These are phyloP conservation scores for Dinomys branickii DNA, from an alignment of 2,113 vertebrate species.

Conservation along the genomic window DNA sequence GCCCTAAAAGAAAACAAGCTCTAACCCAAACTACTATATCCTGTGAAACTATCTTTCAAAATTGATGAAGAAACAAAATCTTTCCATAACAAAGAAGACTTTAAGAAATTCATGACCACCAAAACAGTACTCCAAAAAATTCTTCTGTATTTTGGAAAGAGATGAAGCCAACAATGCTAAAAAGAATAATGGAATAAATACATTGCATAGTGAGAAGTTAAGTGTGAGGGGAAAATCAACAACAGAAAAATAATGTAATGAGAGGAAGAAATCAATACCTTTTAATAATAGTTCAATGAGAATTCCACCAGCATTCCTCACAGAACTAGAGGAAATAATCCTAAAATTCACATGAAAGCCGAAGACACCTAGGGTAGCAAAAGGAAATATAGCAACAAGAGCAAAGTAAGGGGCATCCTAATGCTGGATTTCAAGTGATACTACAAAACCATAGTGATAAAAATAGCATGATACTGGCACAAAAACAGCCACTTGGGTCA, in stretches of 20 bases:
- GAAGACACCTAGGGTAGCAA: background rate
- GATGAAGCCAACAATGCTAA: background rate
- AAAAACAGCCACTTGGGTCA: background rate
- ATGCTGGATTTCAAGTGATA: background rate
- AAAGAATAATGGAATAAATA: background rate
- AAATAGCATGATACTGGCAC: background rate
- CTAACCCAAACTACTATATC: background rate
- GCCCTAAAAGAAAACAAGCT: background rate
- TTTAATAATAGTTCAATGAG: background rate
- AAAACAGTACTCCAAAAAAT: background rate
- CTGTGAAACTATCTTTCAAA: background rate
- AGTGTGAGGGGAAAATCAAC: background rate
- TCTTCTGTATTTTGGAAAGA: too few relatives aligned
- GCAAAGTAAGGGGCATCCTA: background rate
- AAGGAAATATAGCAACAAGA: background rate
- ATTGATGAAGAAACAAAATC: background rate
- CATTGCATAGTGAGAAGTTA: background rate
- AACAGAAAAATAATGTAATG: background rate
- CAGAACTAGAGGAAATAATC: background rate
- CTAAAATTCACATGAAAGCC: background rate
- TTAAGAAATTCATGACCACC: background rate
- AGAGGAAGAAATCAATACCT: background rate
- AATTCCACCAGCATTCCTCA: background rate
- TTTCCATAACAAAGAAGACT: background rate
- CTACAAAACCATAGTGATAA: background rate